Conservation (phyloP, 2,797 vertebrate genomes). For the Acanthornis magna region DNA sequence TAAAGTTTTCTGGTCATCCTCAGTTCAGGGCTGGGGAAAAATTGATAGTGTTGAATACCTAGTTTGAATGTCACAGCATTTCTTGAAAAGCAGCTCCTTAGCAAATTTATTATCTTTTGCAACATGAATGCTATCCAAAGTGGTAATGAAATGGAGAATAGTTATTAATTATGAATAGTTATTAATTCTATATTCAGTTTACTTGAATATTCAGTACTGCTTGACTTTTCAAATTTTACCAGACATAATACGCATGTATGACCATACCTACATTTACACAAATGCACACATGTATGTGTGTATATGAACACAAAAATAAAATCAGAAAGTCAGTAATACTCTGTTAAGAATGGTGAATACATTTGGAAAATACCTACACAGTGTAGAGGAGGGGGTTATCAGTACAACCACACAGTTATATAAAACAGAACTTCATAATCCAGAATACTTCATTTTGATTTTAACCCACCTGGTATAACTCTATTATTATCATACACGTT, state of each 20-base stretch:
- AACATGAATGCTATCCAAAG: not conserved
- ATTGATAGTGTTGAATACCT: not conserved
- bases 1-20: constrained; percentile 43
- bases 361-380: not conserved
- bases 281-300: not conserved
- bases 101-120: not conserved
- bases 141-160: not conserved
- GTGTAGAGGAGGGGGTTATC: not conserved
- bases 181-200: not conserved
- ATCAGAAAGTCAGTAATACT: not conserved
- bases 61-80: not conserved
- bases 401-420: not conserved
- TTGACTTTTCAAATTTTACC: not conserved
- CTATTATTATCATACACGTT: not conserved
- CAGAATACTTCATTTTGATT: not conserved
- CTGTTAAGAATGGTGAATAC: not conserved
- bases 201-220: not conserved
- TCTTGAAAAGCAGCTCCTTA: not conserved
- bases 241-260: not conserved
- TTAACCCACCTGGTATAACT: not conserved
- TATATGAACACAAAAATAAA: not conserved
- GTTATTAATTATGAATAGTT: not conserved
- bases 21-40: not conserved
- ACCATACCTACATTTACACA: not conserved
- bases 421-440: not conserved